Evolutionary conservation across 1,140 invertebrate genomes (phyloP), one percentile per base, ranked within the genome.

Genomic region (Drosophila kanapiae): DNA sequence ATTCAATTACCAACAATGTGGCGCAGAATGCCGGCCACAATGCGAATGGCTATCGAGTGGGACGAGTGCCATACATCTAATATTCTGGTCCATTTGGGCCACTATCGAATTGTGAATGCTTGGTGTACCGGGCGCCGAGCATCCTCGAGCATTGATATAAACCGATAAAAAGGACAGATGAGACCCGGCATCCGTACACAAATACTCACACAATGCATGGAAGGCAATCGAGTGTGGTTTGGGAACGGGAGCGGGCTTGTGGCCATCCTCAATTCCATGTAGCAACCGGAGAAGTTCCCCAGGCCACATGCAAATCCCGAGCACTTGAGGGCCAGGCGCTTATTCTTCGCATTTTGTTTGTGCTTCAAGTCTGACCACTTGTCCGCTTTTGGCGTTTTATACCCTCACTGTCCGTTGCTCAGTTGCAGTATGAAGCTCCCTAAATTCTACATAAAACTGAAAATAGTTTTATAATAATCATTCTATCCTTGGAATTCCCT

Each of bases 81-180:
- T 82, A 76, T 72, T 71, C 75, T 62, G 53, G 62, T 76, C 79
- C 60, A 69, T 82, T 87, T 71, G 59, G 65, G 60, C 62, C 67
- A 87, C 81, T 87, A 80, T 87, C 75, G 70, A 87, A 69, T 82
- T 85, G 84, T 74, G 70, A 77, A 80, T 81, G 77, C 61, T 72
- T 42, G 65, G 54, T 82, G 75, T 57, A 49, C 58, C 67, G 60
- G 68, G 62, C 59, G 78, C 42, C 67, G 71, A 85, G 82, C 37
- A 80, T 86, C 62, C 70, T 86, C 56, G 63, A 78, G 62, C 61
- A 75, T 64, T 75, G 61, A 82, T 81, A 85, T 78, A 82, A 65
- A 82, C 65, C 79, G 80, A 86, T 86, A 87, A 80, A 78, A 75
- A 61, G 54, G 83, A 82, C 79, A 82, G 82, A 81, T 81, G 78